Evolutionary conservation across 2,113 vertebrate genomes (phyloP).

Genomic region (Equus przewalskii): DNA sequence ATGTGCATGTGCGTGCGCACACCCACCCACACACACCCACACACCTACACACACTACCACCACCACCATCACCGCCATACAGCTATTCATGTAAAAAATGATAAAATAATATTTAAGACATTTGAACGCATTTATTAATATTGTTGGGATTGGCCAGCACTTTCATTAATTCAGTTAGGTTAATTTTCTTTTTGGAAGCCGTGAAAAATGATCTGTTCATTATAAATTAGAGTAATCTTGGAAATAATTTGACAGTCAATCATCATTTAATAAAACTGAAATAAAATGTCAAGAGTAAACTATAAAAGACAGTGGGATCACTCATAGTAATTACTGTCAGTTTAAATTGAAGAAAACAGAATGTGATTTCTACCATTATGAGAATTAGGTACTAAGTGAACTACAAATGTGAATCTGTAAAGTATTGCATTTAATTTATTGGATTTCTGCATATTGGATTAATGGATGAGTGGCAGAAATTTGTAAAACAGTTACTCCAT

Average conservation of each 20-base stretch:
- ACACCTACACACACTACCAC: accelerated
- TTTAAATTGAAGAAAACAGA: conserved; percentile 62
- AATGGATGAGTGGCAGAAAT: conserved; percentile 22
- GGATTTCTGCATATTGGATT: conserved; percentile 41
- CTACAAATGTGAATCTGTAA: conserved; percentile 29
- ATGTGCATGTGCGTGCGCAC: too few species aligned
- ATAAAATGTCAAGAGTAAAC: conserved; percentile 68
- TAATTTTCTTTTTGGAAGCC: conserved; percentile 53
- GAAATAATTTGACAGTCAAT: conserved; percentile 70
- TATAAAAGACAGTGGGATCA: conserved; percentile 51
- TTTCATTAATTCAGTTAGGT: not conserved
- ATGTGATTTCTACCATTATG: conserved; percentile 50
- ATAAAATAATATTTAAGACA: not conserved
- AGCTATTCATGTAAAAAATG: not conserved
- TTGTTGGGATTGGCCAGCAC: not conserved
- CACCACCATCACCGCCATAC: not conserved
- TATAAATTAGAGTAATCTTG: conserved; percentile 64
- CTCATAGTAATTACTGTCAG: conserved; percentile 61
- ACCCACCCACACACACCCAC: too few species aligned
- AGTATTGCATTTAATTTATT: conserved; percentile 52
- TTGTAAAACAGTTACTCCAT: conserved; percentile 25
- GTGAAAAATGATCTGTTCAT: conserved; percentile 52
- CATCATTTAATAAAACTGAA: conserved; percentile 66
- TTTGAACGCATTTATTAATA: conserved; percentile 8
- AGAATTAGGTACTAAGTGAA: conserved; percentile 62